Percentiles rank a stretch among this genome's conserved stretches.
Conservation (phyloP, 2,797 vertebrate genomes). For the Ptychobarbus kaznakovi region DNA sequence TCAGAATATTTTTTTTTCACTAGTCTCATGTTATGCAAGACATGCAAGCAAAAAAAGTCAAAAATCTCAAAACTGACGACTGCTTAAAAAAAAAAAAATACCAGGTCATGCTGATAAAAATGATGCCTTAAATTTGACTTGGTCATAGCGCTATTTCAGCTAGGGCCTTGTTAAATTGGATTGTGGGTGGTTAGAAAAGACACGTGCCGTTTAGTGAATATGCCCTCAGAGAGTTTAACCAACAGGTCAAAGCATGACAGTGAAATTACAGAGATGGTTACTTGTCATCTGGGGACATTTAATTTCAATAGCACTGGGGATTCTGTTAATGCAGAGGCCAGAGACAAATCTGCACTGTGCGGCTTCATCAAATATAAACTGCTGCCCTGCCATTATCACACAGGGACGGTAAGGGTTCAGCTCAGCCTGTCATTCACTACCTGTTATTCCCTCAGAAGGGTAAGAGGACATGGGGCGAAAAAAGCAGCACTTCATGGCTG, state of each 20-base stretch:
- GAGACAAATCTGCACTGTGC: conserved; percentile 71
- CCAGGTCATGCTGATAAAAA: neutral
- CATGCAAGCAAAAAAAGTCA: too few species aligned
- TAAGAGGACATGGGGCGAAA: conserved; percentile 55
- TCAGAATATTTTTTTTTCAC: too few species aligned
- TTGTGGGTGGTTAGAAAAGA: neutral
- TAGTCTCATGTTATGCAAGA: too few species aligned
- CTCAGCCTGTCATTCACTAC: conserved; percentile 66
- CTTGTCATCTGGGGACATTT: conserved; percentile 62
- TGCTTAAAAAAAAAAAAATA: too few species aligned
- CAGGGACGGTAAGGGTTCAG: conserved; percentile 62
- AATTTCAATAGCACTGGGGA: conserved; percentile 61
- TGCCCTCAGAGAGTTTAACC: conserved; percentile 38
- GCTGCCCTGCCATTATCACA: conserved; percentile 73
- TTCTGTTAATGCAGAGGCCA: conserved; percentile 57
- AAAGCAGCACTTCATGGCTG: conserved; percentile 65
- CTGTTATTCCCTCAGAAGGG: conserved; percentile 59
- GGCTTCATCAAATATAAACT: conserved; percentile 73
- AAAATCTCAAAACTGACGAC: too few species aligned
- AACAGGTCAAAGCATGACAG: conserved; percentile 20
- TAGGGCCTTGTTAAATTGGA: neutral
- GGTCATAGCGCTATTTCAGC: neutral
- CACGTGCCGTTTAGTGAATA: neutral
- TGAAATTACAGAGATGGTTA: conserved; percentile 32
- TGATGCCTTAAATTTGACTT: neutral